phyloP scores from a whole-genome alignment of 2,113 vertebrate genomes.

The Danio rerio region DNA sequence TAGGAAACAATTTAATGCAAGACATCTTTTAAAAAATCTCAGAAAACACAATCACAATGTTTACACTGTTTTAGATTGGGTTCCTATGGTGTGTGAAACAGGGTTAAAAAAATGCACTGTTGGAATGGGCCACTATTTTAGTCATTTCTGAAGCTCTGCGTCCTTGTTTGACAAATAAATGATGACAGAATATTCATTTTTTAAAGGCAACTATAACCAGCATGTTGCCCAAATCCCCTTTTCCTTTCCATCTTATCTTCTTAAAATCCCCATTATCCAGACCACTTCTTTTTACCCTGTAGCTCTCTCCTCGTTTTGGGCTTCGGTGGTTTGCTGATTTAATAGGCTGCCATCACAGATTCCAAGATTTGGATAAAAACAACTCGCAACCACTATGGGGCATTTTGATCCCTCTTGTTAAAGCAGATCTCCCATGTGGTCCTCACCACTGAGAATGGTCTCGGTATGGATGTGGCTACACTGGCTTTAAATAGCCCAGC shows the following conservation, averaged over 20 bases:
- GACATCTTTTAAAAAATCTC: too few relatives aligned
- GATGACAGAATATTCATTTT: constrained; percentile 7
- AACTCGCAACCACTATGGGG: background rate
- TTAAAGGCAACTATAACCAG: background rate
- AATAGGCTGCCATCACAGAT: constrained; percentile 6
- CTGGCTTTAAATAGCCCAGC: background rate
- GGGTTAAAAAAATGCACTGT: too few relatives aligned
- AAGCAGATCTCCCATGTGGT: constrained; percentile 25
- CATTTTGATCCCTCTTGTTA: constrained; percentile 20
- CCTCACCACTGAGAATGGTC: background rate
- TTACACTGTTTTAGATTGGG: too few relatives aligned
- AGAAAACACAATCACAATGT: too few relatives aligned
- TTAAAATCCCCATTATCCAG: constrained; percentile 18
- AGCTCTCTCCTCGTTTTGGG: background rate
- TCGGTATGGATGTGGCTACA: background rate
- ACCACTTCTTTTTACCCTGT: background rate
- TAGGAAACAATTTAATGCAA: background rate
- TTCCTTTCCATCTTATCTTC: constrained; percentile 8
- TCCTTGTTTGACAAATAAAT: background rate
- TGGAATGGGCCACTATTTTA: background rate
- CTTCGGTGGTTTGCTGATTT: background rate
- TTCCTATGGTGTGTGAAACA: too few relatives aligned
- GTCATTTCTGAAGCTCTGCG: background rate
- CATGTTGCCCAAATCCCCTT: background rate
- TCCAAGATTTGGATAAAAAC: constrained; percentile 13